Evolutionary conservation across 1,140 invertebrate species (phyloP).

Genomic region (Drosophila dunni): DNA sequence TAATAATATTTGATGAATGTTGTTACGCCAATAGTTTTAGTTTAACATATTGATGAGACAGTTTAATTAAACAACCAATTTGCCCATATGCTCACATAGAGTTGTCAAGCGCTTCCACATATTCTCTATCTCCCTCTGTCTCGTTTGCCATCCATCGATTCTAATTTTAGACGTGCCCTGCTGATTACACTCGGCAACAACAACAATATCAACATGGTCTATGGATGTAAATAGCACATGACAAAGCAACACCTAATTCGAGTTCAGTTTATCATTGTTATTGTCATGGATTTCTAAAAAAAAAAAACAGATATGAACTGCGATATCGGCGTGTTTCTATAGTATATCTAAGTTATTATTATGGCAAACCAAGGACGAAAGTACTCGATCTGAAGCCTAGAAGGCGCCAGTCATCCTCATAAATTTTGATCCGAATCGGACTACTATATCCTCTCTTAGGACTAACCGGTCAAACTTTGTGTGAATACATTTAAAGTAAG

Average conservation of each 20-base stretch:
- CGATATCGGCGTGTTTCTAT: background rate
- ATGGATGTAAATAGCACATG: conserved; percentile 58
- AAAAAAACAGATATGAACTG: conserved; percentile 1
- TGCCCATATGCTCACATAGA: conserved; percentile 31
- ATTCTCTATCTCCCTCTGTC: background rate
- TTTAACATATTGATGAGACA: background rate
- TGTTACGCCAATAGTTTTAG: conserved; percentile 14
- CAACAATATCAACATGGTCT: conserved; percentile 39
- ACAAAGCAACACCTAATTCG: conserved; percentile 28
- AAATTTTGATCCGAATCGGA: too few species aligned
- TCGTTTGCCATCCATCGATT: background rate
- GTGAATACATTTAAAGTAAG: too few species aligned
- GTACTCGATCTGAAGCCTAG: background rate
- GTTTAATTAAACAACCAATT: conserved; percentile 39
- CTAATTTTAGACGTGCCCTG: conserved; percentile 27
- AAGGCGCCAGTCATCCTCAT: background rate
- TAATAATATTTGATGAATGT: conserved; percentile 15
- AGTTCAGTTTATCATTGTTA: conserved; percentile 20
- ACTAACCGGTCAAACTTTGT: too few species aligned
- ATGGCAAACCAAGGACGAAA: background rate
- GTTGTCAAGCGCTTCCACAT: conserved; percentile 7
- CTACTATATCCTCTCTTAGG: too few species aligned
- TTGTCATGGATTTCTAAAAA: conserved; percentile 36
- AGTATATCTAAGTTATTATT: background rate
- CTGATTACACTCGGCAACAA: conserved; percentile 46